phyloP scores from a whole-genome alignment of 2,113 vertebrate species.

The Ceuthmochares aereus region DNA sequence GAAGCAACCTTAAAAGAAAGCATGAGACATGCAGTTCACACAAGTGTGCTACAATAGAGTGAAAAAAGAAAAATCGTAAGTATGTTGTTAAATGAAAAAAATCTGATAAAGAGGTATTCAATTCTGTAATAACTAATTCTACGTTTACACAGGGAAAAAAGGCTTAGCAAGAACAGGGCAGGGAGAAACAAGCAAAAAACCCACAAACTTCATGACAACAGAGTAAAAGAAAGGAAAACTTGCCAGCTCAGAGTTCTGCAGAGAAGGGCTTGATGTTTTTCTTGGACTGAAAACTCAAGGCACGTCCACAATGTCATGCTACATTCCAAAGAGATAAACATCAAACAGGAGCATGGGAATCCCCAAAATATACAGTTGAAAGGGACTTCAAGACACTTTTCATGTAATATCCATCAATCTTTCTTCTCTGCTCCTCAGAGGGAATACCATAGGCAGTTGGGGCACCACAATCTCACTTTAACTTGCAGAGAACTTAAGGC shows the following conservation, averaged over 20 bases:
- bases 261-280: neutral
- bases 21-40: neutral
- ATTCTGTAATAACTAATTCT: neutral
- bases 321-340: neutral
- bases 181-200: neutral
- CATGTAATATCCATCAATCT: neutral
- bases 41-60: neutral
- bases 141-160: neutral
- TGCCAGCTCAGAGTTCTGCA: neutral
- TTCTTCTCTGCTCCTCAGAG: neutral
- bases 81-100: neutral
- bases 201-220: neutral
- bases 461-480: rapidly evolving
- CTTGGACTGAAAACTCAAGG: neutral
- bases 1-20: neutral
- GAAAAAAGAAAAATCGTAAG: neutral
- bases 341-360: neutral
- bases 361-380: neutral
- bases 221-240: neutral
- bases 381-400: neutral
- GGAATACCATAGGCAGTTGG: neutral
- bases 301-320: neutral
- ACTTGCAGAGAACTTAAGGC: neutral
- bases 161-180: neutral
- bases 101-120: neutral